Evolutionary conservation across 2,888 invertebrate species (phyloP).

Genomic region (Eucera pruinosa): DNA sequence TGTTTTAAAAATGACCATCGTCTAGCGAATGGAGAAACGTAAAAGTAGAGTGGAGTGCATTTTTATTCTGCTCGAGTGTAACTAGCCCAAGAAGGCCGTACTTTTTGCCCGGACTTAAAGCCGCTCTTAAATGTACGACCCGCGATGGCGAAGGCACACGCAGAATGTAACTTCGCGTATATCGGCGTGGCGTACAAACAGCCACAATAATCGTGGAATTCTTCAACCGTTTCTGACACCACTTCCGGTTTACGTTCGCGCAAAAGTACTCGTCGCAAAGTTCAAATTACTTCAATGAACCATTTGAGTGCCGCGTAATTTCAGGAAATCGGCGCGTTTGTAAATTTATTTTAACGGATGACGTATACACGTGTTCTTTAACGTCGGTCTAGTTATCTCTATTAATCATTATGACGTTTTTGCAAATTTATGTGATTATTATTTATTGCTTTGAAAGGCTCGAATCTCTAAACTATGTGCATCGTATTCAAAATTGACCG

Average conservation of each 20-base stretch:
- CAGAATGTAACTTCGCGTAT: neutral
- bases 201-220: neutral
- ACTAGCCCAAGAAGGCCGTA: conserved; percentile 6
- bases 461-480: too few relatives aligned
- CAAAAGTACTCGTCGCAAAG: neutral
- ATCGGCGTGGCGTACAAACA: neutral
- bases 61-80: conserved; percentile 26
- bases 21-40: conserved; percentile 6
- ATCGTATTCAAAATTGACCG: too few relatives aligned
- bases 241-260: neutral
- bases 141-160: neutral
- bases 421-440: too few relatives aligned
- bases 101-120: neutral
- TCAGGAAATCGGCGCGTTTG: too few relatives aligned
- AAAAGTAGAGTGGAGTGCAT: neutral
- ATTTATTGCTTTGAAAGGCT: too few relatives aligned
- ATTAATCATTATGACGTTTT: too few relatives aligned
- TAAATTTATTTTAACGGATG: too few relatives aligned
- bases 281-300: too few relatives aligned
- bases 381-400: too few relatives aligned
- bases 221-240: neutral
- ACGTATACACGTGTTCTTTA: too few relatives aligned
- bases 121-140: too few relatives aligned
- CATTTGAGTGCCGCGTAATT: too few relatives aligned
- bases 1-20: conserved; percentile 18